A percentile compares a stretch with the other conserved stretches of the same genome.
These are phyloP conservation scores for Matsumurasca onukii DNA, from an alignment of 1,140 invertebrate species.

Conservation along the genomic window DNA sequence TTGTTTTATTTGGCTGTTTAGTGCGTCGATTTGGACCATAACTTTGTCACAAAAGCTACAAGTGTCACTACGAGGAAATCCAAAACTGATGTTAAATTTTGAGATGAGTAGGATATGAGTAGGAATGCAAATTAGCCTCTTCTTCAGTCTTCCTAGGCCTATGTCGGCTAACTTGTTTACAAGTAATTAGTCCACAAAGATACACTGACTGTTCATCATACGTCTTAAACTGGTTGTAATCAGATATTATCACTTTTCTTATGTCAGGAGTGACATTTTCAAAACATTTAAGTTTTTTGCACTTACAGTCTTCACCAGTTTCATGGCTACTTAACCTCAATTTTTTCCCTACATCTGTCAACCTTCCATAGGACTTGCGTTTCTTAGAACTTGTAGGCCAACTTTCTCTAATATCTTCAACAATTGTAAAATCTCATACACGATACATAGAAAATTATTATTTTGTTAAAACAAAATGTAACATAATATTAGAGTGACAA, in stretches of 20 bases:
- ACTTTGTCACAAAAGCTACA: constrained; percentile 16
- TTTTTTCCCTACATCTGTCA: constrained; percentile 3
- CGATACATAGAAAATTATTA: too few species aligned
- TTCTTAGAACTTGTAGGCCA: constrained; percentile 18
- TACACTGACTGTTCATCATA: neutral
- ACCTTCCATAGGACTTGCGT: neutral
- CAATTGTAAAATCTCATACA: too few species aligned
- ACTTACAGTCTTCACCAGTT: neutral
- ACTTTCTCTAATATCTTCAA: too few species aligned
- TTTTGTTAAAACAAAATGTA: too few species aligned
- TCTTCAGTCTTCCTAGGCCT: neutral
- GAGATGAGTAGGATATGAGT: neutral
- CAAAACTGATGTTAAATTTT: constrained; percentile 17
- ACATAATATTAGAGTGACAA: too few species aligned
- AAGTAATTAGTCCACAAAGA: constrained; percentile 1
- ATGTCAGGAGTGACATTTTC: neutral
- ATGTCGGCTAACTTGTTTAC: neutral
- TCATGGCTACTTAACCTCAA: neutral
- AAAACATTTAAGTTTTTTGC: constrained; percentile 10
- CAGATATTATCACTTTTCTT: neutral
- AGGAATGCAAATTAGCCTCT: neutral
- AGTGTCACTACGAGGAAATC: constrained; percentile 1
- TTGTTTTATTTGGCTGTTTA: neutral
- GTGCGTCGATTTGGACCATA: neutral
- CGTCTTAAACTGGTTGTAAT: neutral